Base-by-base conservation (phyloP, 2,888 invertebrate genomes). In the Scaptodrosophila latifasciaeformis region DNA sequence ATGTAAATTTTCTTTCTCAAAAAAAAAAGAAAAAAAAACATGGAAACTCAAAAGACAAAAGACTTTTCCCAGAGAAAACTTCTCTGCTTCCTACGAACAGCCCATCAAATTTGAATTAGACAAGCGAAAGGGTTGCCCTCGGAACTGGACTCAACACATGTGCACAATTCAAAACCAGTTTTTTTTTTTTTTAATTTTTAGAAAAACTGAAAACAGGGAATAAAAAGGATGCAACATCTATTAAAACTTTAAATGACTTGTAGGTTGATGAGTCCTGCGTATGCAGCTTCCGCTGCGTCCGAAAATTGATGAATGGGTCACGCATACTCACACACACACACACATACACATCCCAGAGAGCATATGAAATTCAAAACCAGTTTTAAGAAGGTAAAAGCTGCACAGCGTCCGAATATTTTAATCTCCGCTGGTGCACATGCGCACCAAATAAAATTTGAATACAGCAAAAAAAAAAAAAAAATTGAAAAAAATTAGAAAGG, bases 141-240 rank as follows among this genome's bases (percentile, higher is more conserved):
- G 30, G 2, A 57, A 44, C 30, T 13, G 7, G 37, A 24, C 10
- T 17, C 29, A 39, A 30, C 40, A 30, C 30, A 56, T 51, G 55
- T 54, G 54, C 46, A 49, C 49, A 49, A 54, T 50, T 44, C 50
- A 43, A 61, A 75, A 75, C 74, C 74, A 70, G 79, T 75, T 75
- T 68, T 49, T 13, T 17, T 48, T 27, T 37, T 27, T 45, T 45
- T 24, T 45, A 31, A 37, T 34, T 37, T 43, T 24, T 30, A 21
- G 44, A 29, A 30, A 54, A 54, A 65, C 49, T 51, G 30, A 40
- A n/a, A 42, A 42, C 13, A 42, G 24, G 40, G 37, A 31, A 43
- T 61, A 55, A 79, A 76, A 71, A 79, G 71, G 76, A 75, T 78
- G 75, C 68, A 72, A 65, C 75, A 62, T 78, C 68, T 78, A 75